Conservation (phyloP, 2,888 invertebrate genomes). For the Melanostoma mellinum region DNA sequence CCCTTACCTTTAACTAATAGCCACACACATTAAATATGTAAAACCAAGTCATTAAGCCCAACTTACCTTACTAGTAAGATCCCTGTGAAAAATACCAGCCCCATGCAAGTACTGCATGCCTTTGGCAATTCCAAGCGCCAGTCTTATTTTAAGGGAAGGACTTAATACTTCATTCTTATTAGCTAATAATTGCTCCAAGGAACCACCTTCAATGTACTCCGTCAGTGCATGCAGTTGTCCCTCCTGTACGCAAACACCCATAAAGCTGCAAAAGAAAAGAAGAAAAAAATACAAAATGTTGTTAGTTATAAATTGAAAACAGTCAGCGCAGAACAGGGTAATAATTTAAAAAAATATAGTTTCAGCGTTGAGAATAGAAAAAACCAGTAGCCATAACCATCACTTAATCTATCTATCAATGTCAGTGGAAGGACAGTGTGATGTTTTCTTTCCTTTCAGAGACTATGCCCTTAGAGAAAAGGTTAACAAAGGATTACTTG, state of each 20-base stretch:
- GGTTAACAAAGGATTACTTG: constrained; percentile 39
- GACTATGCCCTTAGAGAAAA: constrained; percentile 26
- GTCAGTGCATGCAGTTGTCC: constrained; percentile 97
- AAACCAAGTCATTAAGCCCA: constrained; percentile 25
- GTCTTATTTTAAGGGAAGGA: constrained; percentile 90
- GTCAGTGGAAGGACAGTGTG: constrained; percentile 44
- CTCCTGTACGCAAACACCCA: constrained; percentile 98
- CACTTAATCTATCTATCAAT: constrained; percentile 59
- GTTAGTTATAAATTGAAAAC: constrained; percentile 62
- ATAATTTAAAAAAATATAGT: not conserved
- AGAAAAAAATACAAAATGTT: constrained; percentile 30
- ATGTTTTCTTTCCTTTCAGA: constrained; percentile 8
- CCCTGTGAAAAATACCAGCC: constrained; percentile 95
- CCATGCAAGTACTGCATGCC: constrained; percentile 98
- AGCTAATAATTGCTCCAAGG: constrained; percentile 94
- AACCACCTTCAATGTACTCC: constrained; percentile 97
- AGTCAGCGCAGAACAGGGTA: constrained; percentile 29
- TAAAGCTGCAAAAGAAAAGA: constrained; percentile 86
- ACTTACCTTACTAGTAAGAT: constrained; percentile 95
- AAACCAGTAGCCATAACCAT: constrained; percentile 55
- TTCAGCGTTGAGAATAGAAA: constrained; percentile 10
- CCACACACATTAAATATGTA: constrained; percentile 2
- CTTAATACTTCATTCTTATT: constrained; percentile 87
- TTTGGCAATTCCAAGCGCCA: constrained; percentile 93
- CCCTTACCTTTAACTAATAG: not conserved